Evolutionary conservation across 2,113 vertebrate species (phyloP).

Genomic region (Apodemus sylvaticus): DNA sequence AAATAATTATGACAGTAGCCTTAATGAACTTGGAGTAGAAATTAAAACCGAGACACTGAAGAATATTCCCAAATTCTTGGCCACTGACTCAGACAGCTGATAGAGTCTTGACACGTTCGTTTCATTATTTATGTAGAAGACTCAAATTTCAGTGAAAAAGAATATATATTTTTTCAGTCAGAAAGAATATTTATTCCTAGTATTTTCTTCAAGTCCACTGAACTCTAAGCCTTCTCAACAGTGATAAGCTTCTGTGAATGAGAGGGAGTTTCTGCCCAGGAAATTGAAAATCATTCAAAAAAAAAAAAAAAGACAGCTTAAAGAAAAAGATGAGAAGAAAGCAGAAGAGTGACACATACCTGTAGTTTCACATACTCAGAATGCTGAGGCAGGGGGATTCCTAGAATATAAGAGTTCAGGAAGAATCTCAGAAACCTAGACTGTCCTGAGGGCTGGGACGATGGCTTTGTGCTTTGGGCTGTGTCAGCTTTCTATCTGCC

Average conservation of each 20-base stretch:
- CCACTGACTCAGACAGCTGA: not conserved
- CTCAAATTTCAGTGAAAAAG: not conserved
- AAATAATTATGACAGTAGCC: not conserved
- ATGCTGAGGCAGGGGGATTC: not conserved
- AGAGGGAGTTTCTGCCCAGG: not conserved
- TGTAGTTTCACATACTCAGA: not conserved
- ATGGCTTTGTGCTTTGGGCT: not conserved
- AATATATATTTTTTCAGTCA: not conserved
- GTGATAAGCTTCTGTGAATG: not conserved
- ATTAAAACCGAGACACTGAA: not conserved
- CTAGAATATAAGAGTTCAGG: not conserved
- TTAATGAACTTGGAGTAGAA: not conserved
- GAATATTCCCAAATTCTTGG: not conserved
- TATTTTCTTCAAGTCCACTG: not conserved
- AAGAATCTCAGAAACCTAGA: not conserved
- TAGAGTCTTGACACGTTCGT: not conserved
- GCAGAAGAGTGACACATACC: not conserved
- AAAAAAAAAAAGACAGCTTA: not conserved
- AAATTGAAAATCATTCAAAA: not conserved
- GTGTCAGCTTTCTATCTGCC: not conserved
- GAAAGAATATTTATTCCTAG: not conserved
- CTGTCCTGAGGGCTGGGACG: not conserved
- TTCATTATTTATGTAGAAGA: not conserved
- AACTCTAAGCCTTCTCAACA: not conserved
- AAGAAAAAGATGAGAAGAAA: not conserved